These are phyloP conservation scores for Lateolabrax maculatus DNA, from an alignment of 2,797 vertebrate species.

Conservation along the genomic window DNA sequence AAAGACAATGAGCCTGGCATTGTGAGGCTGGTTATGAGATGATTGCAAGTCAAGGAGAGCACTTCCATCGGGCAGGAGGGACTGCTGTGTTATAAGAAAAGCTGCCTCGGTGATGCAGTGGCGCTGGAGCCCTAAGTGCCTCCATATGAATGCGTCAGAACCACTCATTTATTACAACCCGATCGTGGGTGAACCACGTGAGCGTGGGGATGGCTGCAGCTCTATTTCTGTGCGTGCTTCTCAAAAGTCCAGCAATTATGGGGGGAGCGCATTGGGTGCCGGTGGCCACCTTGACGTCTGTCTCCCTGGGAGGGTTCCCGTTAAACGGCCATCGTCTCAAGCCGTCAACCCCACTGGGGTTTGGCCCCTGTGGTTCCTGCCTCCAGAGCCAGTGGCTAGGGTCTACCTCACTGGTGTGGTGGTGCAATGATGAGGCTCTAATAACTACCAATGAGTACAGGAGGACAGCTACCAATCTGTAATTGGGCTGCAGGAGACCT, in stretches of 20 bases:
- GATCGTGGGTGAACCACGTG: slow-evolving; percentile 84
- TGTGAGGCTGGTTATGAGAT: slow-evolving; percentile 72
- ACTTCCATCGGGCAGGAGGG: slow-evolving; percentile 81
- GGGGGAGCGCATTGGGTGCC: slow-evolving; percentile 82
- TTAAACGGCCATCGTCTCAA: slow-evolving; percentile 78
- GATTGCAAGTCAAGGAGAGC: slow-evolving; percentile 82
- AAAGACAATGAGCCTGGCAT: slow-evolving; percentile 76
- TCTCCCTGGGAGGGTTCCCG: slow-evolving; percentile 84
- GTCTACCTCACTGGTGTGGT: slow-evolving; percentile 81
- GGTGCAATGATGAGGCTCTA: slow-evolving; percentile 83
- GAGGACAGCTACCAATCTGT: slow-evolving; percentile 77
- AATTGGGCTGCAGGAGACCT: slow-evolving; percentile 73
- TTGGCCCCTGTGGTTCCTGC: slow-evolving; percentile 79
- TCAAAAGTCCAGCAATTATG: slow-evolving; percentile 88
- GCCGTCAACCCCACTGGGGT: slow-evolving; percentile 79
- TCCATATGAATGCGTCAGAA: slow-evolving; percentile 86
- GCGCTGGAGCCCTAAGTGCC: slow-evolving; percentile 82
- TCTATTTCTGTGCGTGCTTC: slow-evolving; percentile 85
- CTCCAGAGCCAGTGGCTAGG: slow-evolving; percentile 78
- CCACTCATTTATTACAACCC: slow-evolving; percentile 88
- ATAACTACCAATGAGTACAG: slow-evolving; percentile 80
- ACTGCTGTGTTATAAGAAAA: slow-evolving; percentile 80
- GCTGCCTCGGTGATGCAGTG: slow-evolving; percentile 77
- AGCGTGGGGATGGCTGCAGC: slow-evolving; percentile 79
- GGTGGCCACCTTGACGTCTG: slow-evolving; percentile 88